Base-by-base conservation (phyloP, 2,797 vertebrate genomes). In the Enteromius afrohamiltoni region DNA sequence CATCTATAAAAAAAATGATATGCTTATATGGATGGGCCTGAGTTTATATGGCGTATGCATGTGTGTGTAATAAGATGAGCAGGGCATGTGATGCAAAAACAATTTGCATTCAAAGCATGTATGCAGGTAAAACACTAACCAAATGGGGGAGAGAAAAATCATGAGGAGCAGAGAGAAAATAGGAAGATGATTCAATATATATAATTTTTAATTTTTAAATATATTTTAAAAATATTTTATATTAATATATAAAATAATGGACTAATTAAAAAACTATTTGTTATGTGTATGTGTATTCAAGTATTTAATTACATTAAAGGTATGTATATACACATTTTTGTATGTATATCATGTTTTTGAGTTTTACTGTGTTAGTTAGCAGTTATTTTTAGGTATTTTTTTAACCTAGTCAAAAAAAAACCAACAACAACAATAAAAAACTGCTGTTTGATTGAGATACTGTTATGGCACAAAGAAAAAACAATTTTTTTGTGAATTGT, bases 121-220 rank as follows among this genome's bases (percentile, higher is more conserved):
- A 78, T 85, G 55, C 69, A 70, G 70, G 74, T 75, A 82, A 82
- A 60, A 68, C 67, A 80, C 21, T 70, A 76, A 83, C 88, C 62
- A 83, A 26, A 2, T 3, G 16, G 23, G 58, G n/a, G 10, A 0
- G 6, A 55, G 64, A 80, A 45, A 53, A 23, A 75, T 31, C 69
- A 58, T 42, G 65, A 82, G 14, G 31, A 62, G 87, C 31, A 40
- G 65, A 60, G 34, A 26, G n/a, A 53, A 29, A 74, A 21, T 23
- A 13, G 65, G 29, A 29, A 51, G 45, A 21, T 47, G n/a, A 82
- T 40, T 13, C 13, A 23, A 40, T 76, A 58, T 11, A 29, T 16
- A 9, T n/a, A 3, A 21, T 21, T 53, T 21, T 53, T 0, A 21
- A 3, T 21, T 8, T 19, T 53, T 8, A 8, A 8, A 53, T 53